A percentile compares a stretch with the other conserved stretches of the same genome.
phyloP scores from a whole-genome alignment of 2,113 vertebrate genomes.

The Corythornis cristatus region DNA sequence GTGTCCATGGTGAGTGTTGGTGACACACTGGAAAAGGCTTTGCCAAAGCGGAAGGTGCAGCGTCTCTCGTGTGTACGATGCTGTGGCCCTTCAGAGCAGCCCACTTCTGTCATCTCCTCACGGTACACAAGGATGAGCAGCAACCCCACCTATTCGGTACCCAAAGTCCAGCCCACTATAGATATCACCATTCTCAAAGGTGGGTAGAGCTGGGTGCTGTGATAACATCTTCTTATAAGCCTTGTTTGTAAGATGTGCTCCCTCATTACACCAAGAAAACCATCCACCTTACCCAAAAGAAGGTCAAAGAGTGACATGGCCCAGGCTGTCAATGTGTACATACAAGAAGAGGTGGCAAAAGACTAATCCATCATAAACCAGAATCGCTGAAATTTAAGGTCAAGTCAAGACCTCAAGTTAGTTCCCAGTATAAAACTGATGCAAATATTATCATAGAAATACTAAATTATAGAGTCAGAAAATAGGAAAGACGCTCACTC shows the following conservation, averaged over 20 bases:
- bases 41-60: not conserved
- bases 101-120: not conserved
- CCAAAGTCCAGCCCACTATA: constrained; percentile 79
- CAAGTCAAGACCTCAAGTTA: not conserved
- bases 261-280: accelerated
- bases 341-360: not conserved
- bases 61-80: constrained; percentile 25
- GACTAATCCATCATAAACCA: not conserved
- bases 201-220: constrained; percentile 25
- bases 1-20: accelerated
- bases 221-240: not conserved
- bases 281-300: not conserved
- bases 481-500: accelerated
- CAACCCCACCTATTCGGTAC: not conserved
- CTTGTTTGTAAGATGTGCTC: not conserved
- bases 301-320: not conserved
- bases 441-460: not conserved
- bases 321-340: not conserved
- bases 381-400: not conserved
- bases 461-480: not conserved
- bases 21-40: not conserved
- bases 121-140: not conserved
- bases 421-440: not conserved
- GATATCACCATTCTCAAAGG: constrained; percentile 90
- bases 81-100: constrained; percentile 36